Conservation (phyloP, 2,888 invertebrate genomes). For the Seira musarum region DNA sequence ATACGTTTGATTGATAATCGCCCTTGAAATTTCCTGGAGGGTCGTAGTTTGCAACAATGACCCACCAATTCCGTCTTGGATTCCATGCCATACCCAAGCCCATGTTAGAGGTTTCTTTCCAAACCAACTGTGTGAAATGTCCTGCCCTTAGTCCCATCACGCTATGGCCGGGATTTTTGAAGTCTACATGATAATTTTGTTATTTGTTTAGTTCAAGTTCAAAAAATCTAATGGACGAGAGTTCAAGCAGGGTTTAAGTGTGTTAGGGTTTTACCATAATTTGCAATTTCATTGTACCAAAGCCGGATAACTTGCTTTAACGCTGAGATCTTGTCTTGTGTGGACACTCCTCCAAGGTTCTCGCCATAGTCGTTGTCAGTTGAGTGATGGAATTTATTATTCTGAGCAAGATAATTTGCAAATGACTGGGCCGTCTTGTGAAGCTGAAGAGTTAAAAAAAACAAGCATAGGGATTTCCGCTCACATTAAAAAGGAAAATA, state of each 20-base stretch:
- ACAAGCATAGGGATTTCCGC: too few relatives aligned
- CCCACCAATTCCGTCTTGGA: too few relatives aligned
- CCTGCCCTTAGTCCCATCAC: constrained; percentile 29
- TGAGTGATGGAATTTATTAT: constrained; percentile 33
- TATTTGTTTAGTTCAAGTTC: too few relatives aligned
- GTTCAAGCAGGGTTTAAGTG: too few relatives aligned
- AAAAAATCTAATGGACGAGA: too few relatives aligned
- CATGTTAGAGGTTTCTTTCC: not conserved
- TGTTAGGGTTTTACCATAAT: too few relatives aligned
- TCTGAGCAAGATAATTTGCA: constrained; percentile 22
- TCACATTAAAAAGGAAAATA: too few relatives aligned
- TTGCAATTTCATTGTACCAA: constrained; percentile 36
- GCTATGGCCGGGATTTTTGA: constrained; percentile 6
- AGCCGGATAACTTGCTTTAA: constrained; percentile 16
- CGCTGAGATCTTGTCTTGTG: not conserved
- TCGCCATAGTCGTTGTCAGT: constrained; percentile 27
- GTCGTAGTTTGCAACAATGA: constrained; percentile 23
- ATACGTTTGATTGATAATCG: constrained; percentile 20
- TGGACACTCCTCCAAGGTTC: constrained; percentile 37
- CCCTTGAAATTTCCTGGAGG: constrained; percentile 39
- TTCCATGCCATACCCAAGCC: constrained; percentile 16
- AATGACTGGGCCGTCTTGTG: constrained; percentile 21
- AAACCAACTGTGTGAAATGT: constrained; percentile 29
- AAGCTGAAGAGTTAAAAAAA: too few relatives aligned
- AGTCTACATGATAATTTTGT: too few relatives aligned